phyloP scores from a whole-genome alignment of 2,888 invertebrate genomes.

The Diachrysia chrysitis region DNA sequence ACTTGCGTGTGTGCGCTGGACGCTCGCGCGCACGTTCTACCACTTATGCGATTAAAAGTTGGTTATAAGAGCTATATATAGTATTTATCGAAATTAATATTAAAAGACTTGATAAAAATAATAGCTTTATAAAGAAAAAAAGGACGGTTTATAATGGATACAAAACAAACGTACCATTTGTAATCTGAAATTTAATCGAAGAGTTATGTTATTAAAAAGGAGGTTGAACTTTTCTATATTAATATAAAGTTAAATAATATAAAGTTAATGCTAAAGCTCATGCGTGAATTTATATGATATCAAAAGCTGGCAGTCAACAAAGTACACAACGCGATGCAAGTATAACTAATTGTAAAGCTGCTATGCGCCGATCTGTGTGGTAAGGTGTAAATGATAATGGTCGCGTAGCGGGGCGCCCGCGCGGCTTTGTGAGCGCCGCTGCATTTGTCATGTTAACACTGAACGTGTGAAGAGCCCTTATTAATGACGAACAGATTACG shows the following conservation, averaged over 20 bases:
- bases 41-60: constrained; percentile 51
- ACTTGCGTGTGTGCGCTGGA: constrained; percentile 66
- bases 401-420: constrained; percentile 73
- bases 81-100: constrained; percentile 16
- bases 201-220: not conserved
- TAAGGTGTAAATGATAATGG: constrained; percentile 72
- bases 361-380: constrained; percentile 61
- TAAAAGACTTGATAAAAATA: constrained; percentile 13
- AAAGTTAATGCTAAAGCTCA: not conserved
- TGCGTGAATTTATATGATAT: not conserved
- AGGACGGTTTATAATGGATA: not conserved
- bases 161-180: constrained; percentile 24
- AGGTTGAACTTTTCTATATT: not conserved
- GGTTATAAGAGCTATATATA: constrained; percentile 14
- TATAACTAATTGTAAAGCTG: constrained; percentile 40
- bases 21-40: constrained; percentile 42
- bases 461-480: constrained; percentile 86
- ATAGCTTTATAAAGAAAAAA: constrained; percentile 18
- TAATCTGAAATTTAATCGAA: constrained; percentile 3
- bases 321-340: constrained; percentile 28
- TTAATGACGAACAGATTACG: constrained; percentile 86
- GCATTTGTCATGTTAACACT: constrained; percentile 89
- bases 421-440: constrained; percentile 72
- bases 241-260: too few relatives aligned
- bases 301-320: constrained; percentile 14